phyloP scores from a whole-genome alignment of 2,113 vertebrate species.

The Percopsis transmontana region DNA sequence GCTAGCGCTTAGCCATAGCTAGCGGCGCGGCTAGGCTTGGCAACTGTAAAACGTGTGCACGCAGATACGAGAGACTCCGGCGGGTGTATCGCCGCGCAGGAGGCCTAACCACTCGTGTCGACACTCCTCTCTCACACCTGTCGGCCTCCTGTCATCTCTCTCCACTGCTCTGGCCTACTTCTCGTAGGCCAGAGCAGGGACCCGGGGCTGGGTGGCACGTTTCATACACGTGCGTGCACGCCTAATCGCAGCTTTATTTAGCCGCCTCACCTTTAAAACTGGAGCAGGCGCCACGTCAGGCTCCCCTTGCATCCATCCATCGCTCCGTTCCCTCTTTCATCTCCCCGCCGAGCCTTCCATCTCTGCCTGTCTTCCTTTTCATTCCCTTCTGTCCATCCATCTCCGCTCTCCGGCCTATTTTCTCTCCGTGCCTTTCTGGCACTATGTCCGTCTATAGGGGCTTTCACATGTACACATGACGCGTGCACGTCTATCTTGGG shows the following conservation, averaged over 20 bases:
- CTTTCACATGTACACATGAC: background rate
- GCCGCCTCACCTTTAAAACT: conserved; percentile 71
- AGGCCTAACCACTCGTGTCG: background rate
- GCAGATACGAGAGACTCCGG: conserved; percentile 7
- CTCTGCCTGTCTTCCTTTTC: conserved; percentile 20
- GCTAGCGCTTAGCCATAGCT: too few species aligned
- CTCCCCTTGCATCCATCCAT: conserved; percentile 28
- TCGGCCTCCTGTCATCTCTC: conserved; percentile 12
- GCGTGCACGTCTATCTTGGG: conserved; percentile 9
- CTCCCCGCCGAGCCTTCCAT: conserved; percentile 7
- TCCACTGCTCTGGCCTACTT: conserved; percentile 64
- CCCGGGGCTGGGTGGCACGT: conserved; percentile 1
- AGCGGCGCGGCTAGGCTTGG: too few species aligned
- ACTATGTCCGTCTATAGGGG: background rate
- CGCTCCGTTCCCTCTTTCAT: conserved; percentile 2
- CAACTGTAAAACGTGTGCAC: background rate
- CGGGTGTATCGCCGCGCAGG: background rate
- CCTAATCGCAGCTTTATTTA: conserved; percentile 67
- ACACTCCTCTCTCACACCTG: background rate
- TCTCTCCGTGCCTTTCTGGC: background rate
- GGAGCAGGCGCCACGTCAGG: conserved; percentile 56
- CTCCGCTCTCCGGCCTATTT: background rate
- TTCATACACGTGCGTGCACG: conserved; percentile 18
- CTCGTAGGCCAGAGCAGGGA: conserved; percentile 48
- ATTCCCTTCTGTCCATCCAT: background rate